Conservation (phyloP, 2,888 invertebrate genomes). For the Phalera bucephala region DNA sequence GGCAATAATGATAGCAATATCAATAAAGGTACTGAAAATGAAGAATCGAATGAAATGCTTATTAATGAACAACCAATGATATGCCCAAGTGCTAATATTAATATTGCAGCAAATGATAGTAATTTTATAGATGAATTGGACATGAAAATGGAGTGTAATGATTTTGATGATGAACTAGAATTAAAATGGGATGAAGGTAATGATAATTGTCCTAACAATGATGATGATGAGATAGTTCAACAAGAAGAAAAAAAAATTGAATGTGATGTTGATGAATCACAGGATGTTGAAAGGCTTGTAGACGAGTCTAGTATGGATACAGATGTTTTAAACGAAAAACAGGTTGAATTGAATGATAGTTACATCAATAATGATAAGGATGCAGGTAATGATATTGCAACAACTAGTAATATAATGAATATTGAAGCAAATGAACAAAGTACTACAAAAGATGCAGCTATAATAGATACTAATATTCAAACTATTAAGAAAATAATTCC, state of each 20-base stretch:
- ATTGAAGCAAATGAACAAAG: neutral
- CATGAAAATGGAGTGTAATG: constrained; percentile 1
- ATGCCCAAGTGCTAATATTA: too few relatives aligned
- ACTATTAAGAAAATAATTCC: neutral
- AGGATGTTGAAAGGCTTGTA: neutral
- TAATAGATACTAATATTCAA: neutral
- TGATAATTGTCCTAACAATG: constrained; percentile 14
- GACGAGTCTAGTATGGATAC: constrained; percentile 3
- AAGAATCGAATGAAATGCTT: too few relatives aligned
- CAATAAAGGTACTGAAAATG: constrained; percentile 2
- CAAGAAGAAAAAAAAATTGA: neutral
- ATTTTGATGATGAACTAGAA: constrained; percentile 43
- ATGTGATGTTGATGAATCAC: constrained; percentile 1
- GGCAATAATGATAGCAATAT: neutral
- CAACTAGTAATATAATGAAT: neutral
- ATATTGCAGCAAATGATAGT: too few relatives aligned
- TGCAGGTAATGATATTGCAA: neutral
- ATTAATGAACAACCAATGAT: too few relatives aligned
- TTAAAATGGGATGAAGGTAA: constrained; percentile 59
- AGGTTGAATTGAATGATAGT: neutral
- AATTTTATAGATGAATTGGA: constrained; percentile 2
- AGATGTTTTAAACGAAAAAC: constrained; percentile 14
- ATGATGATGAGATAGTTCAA: constrained; percentile 32
- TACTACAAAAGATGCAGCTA: neutral
- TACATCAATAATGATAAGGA: neutral